Evolutionary conservation across 2,113 vertebrate genomes (phyloP).

Genomic region (Erinaceus europaeus): DNA sequence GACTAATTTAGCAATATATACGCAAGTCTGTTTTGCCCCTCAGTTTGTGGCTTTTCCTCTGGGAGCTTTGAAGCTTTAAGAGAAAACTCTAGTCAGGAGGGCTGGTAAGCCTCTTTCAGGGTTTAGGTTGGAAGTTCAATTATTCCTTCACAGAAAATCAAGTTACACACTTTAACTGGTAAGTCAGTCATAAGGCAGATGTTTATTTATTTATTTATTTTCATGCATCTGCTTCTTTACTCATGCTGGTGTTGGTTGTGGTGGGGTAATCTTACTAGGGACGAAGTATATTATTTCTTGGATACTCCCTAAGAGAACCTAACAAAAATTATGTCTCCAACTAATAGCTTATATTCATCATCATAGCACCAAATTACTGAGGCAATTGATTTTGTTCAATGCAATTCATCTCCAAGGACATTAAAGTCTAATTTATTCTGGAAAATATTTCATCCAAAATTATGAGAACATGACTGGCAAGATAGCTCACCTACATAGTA

Average conservation of each 20-base stretch:
- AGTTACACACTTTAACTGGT: background rate
- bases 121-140: background rate
- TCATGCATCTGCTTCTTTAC: background rate
- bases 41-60: background rate
- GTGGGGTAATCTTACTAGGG: background rate
- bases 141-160: background rate
- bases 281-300: background rate
- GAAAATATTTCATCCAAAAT: background rate
- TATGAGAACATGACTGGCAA: background rate
- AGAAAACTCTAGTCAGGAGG: background rate
- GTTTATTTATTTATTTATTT: background rate
- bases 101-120: no score
- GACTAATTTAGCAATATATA: background rate
- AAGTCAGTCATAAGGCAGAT: background rate
- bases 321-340: background rate
- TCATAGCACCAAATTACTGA: background rate
- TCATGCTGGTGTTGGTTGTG: no score
- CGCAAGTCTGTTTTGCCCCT: background rate
- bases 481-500: no score
- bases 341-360: background rate
- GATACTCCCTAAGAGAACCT: background rate
- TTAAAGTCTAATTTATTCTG: background rate
- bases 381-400: background rate
- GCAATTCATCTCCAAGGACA: background rate
- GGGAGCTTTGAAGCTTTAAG: background rate